Evolutionary conservation across 64 coral and sea anemone species (phyloP).

Genomic region (Montipora foliosa): DNA sequence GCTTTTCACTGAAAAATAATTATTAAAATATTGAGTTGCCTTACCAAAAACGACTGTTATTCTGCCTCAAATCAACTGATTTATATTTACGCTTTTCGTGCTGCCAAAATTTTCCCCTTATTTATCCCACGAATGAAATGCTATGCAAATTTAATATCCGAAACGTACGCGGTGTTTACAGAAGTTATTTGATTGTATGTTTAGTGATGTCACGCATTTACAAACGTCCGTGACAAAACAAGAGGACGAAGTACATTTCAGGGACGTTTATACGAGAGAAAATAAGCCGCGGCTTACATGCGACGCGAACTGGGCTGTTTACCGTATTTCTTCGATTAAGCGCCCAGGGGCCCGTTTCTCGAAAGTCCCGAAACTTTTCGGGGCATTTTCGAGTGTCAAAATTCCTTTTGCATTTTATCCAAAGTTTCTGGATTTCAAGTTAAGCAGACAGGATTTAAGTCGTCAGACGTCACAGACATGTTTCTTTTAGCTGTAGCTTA

Average conservation of each 20-base stretch:
- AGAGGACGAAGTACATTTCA: background rate
- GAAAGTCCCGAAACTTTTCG: too few relatives aligned
- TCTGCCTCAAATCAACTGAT: background rate
- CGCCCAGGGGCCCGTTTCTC: too few relatives aligned
- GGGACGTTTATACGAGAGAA: background rate
- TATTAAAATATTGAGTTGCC: background rate
- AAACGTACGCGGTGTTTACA: background rate
- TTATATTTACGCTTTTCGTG: background rate
- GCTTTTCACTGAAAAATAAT: slow-evolving; percentile 4
- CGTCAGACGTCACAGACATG: too few relatives aligned
- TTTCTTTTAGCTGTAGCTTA: too few relatives aligned
- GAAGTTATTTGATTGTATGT: background rate
- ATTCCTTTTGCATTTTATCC: too few relatives aligned
- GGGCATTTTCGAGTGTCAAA: too few relatives aligned
- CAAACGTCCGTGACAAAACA: background rate
- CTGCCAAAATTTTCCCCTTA: background rate
- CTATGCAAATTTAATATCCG: slow-evolving; percentile 28
- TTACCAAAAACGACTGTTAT: background rate
- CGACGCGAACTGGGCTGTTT: too few relatives aligned
- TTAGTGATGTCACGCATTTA: too few relatives aligned
- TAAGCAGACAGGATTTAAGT: too few relatives aligned
- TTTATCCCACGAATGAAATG: background rate
- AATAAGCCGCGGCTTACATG: background rate
- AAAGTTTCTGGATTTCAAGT: too few relatives aligned
- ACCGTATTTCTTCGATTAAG: too few relatives aligned